These are phyloP conservation scores for Ranitomeya variabilis DNA, from an alignment of 2,113 vertebrate species.

Conservation along the genomic window DNA sequence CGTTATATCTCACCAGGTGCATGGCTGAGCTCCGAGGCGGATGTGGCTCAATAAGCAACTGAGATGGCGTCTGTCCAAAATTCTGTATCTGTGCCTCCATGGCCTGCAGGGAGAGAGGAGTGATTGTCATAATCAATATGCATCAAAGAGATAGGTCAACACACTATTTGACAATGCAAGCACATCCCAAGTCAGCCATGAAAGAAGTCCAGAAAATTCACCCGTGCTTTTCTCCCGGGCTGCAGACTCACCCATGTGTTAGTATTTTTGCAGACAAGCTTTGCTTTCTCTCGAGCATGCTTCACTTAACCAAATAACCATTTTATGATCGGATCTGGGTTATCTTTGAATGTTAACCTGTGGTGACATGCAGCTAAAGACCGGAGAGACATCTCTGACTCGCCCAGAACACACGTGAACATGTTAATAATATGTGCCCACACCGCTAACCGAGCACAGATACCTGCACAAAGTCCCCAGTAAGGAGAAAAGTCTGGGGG, in stretches of 20 bases:
- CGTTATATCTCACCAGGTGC: slow-evolving; percentile 93
- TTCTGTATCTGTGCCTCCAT: slow-evolving; percentile 96
- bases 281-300: slow-evolving; percentile 91
- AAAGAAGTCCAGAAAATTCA: slow-evolving; percentile 81
- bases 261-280: slow-evolving; percentile 92
- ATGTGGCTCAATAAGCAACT: slow-evolving; percentile 99
- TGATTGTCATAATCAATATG: slow-evolving; percentile 88
- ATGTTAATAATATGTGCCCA: slow-evolving; percentile 49
- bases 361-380: slow-evolving; percentile 79
- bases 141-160: slow-evolving; percentile 90
- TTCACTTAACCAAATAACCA: slow-evolving; percentile 87
- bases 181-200: slow-evolving; percentile 90
- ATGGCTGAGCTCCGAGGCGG: slow-evolving; percentile 98
- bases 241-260: slow-evolving; percentile 93
- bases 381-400: slow-evolving; percentile 65
- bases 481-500: slow-evolving; percentile 77
- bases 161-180: slow-evolving; percentile 88
- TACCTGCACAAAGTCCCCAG: slow-evolving; percentile 78
- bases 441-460: slow-evolving; percentile 53
- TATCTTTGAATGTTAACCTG: slow-evolving; percentile 83
- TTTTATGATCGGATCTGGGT: slow-evolving; percentile 76
- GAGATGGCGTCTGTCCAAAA: slow-evolving; percentile 99
- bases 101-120: slow-evolving; percentile 86
- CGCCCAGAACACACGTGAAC: slow-evolving; percentile 43
- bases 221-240: slow-evolving; percentile 79